phyloP scores from a whole-genome alignment of 2,888 invertebrate genomes.

The Sclerodermus sp. region DNA sequence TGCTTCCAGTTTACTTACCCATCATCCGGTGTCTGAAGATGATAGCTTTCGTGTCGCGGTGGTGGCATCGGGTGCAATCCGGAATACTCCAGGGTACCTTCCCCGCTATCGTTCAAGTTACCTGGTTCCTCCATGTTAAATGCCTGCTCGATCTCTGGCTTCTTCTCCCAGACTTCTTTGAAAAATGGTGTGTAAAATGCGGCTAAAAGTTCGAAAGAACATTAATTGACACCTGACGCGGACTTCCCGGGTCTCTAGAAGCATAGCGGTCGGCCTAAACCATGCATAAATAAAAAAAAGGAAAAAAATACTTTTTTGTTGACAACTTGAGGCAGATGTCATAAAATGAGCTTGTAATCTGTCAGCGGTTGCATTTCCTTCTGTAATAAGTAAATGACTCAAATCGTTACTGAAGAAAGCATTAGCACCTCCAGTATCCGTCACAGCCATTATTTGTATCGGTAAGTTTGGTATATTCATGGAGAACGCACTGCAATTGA shows the following conservation, averaged over 20 bases:
- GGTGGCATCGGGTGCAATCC: slow-evolving; percentile 70
- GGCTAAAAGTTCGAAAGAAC: slow-evolving; percentile 62
- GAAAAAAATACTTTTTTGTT: slow-evolving; percentile 75
- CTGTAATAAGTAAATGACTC: slow-evolving; percentile 87
- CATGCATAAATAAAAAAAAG: slow-evolving; percentile 5
- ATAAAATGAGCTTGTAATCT: slow-evolving; percentile 88
- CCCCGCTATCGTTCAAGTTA: slow-evolving; percentile 67
- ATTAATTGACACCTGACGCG: neutral
- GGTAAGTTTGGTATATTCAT: slow-evolving; percentile 91
- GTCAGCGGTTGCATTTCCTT: slow-evolving; percentile 91
- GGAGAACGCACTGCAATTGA: slow-evolving; percentile 84
- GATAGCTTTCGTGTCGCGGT: slow-evolving; percentile 78
- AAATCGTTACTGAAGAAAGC: slow-evolving; percentile 89
- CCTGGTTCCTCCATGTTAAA: slow-evolving; percentile 81
- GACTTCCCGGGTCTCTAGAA: neutral
- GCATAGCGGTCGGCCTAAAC: neutral
- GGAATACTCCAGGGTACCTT: slow-evolving; percentile 67
- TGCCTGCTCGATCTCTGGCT: slow-evolving; percentile 91
- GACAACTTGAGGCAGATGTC: slow-evolving; percentile 82
- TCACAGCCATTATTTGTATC: slow-evolving; percentile 91
- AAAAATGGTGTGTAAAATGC: slow-evolving; percentile 95
- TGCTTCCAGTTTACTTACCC: slow-evolving; percentile 54
- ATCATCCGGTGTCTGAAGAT: slow-evolving; percentile 64
- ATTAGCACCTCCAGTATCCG: slow-evolving; percentile 85
- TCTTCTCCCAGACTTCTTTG: slow-evolving; percentile 94